These are phyloP conservation scores for Byasa hedistus DNA, from an alignment of 2,888 invertebrate genomes.

Conservation along the genomic window DNA sequence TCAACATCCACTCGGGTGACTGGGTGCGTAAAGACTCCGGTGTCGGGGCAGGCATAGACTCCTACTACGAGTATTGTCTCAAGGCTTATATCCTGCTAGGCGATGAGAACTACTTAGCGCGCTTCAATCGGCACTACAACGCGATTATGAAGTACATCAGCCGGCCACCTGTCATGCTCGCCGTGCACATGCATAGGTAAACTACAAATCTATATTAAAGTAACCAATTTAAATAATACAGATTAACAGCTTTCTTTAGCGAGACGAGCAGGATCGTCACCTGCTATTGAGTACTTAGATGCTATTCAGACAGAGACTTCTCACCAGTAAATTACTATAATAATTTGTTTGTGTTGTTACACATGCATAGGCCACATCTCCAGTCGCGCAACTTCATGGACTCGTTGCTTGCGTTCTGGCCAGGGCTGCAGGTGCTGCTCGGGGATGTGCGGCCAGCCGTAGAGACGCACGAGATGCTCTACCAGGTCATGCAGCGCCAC, in stretches of 20 bases:
- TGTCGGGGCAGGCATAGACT: constrained; percentile 99
- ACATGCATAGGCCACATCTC: constrained; percentile 87
- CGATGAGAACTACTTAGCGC: constrained; percentile 94
- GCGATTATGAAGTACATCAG: constrained; percentile 98
- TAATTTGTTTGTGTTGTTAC: no score
- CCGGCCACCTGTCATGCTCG: constrained; percentile 95
- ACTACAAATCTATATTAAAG: neutral
- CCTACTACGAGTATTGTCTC: constrained; percentile 98
- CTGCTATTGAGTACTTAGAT: no score
- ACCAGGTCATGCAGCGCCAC: constrained; percentile 98
- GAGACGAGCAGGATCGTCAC: no score
- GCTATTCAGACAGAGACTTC: no score
- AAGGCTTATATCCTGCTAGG: constrained; percentile 98
- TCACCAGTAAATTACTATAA: no score
- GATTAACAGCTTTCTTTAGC: no score
- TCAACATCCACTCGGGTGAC: constrained; percentile 98
- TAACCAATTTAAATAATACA: no score
- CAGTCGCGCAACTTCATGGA: constrained; percentile 99
- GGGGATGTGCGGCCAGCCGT: constrained; percentile 98
- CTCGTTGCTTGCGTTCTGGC: constrained; percentile 98
- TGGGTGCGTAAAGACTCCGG: constrained; percentile 98
- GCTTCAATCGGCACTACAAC: constrained; percentile 97
- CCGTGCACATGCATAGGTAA: constrained; percentile 95
- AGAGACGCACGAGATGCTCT: constrained; percentile 99
- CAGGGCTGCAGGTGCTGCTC: constrained; percentile 92